Evolutionary conservation across 2,113 vertebrate species (phyloP).

Genomic region (Lynx canadensis): DNA sequence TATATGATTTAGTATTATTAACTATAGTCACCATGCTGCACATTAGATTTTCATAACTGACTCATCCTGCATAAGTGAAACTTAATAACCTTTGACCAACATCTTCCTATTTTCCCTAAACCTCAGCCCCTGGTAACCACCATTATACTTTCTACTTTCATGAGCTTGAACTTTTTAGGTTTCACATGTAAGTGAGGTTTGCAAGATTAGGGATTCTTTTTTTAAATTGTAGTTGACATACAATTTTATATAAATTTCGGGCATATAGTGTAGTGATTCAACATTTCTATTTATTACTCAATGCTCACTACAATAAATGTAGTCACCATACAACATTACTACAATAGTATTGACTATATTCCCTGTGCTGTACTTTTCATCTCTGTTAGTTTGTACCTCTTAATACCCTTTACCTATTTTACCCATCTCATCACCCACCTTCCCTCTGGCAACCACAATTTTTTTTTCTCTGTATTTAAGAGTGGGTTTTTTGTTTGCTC

Average conservation of each 20-base stretch:
- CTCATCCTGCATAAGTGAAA: background rate
- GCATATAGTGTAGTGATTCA: background rate
- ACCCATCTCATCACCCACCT: background rate
- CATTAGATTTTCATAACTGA: background rate
- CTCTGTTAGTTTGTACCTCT: background rate
- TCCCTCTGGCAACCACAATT: background rate
- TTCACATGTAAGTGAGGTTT: background rate
- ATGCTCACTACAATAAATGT: background rate
- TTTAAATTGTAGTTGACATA: background rate
- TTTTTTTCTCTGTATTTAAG: background rate
- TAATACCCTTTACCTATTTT: background rate
- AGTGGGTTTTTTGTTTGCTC: background rate
- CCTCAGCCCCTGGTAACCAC: background rate
- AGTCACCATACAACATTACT: background rate
- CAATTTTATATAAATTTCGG: background rate
- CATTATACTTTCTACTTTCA: background rate
- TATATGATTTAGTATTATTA: background rate
- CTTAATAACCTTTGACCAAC: background rate
- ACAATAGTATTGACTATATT: background rate
- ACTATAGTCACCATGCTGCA: background rate
- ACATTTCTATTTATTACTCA: background rate
- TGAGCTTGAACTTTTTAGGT: background rate
- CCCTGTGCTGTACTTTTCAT: background rate
- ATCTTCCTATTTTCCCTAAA: background rate
- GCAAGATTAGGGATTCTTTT: background rate